These are phyloP conservation scores for Vespertilio murinus DNA, from an alignment of 2,797 vertebrate genomes.

Conservation along the genomic window DNA sequence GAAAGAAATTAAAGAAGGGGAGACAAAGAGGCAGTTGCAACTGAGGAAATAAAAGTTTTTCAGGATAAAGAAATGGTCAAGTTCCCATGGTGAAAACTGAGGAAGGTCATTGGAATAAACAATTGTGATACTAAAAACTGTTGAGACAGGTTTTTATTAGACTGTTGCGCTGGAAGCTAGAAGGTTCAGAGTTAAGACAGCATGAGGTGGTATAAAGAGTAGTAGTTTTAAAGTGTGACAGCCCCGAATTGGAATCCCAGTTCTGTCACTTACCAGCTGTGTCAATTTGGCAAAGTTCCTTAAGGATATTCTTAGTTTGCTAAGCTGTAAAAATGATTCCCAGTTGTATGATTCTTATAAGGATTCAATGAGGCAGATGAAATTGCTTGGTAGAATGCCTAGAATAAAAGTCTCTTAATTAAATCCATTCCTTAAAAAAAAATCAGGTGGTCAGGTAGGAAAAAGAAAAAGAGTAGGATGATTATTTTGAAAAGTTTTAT, in stretches of 20 bases:
- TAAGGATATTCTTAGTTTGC: slow-evolving; percentile 33
- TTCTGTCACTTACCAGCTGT: slow-evolving; percentile 24
- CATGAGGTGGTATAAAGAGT: neutral
- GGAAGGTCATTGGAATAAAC: neutral
- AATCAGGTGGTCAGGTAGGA: neutral
- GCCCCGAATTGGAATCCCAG: neutral
- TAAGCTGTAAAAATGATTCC: slow-evolving; percentile 20
- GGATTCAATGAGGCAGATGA: neutral
- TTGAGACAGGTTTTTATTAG: neutral
- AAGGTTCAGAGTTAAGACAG: neutral
- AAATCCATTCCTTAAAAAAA: slow-evolving; percentile 30
- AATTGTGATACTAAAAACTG: neutral
- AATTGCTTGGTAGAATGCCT: slow-evolving; percentile 39
- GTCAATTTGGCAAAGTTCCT: slow-evolving; percentile 20
- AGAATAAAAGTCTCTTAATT: slow-evolving; percentile 43
- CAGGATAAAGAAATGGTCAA: neutral
- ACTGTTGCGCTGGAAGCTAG: neutral
- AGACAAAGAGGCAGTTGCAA: neutral
- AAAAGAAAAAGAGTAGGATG: neutral
- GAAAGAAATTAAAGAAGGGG: neutral
- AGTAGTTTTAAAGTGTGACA: neutral
- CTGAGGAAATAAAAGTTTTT: neutral
- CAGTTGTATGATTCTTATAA: neutral
- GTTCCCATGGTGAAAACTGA: neutral
- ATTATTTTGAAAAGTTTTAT: neutral